Conservation (phyloP, 2,797 vertebrate species). For the Acanthopagrus latus region DNA sequence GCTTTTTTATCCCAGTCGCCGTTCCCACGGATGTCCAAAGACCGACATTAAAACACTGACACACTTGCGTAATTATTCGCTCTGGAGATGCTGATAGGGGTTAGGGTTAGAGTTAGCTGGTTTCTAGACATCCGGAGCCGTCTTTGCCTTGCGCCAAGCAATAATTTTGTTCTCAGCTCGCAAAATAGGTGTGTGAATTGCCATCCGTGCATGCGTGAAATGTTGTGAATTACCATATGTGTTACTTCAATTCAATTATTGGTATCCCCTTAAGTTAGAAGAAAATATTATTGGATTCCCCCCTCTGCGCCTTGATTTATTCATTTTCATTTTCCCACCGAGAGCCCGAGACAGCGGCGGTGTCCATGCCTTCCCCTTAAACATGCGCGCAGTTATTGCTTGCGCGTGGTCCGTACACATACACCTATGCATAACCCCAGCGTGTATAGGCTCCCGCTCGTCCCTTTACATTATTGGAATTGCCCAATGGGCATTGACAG, state of each 20-base stretch:
- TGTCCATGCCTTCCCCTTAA: neutral
- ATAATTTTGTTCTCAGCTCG: conserved; percentile 2
- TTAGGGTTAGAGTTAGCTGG: too few species aligned
- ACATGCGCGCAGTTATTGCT: conserved; percentile 30
- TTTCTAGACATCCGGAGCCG: conserved; percentile 2
- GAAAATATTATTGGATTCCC: conserved; percentile 42
- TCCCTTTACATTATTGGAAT: conserved; percentile 85
- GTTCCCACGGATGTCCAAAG: conserved; percentile 14
- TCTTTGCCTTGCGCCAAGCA: neutral
- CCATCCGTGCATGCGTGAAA: conserved; percentile 18
- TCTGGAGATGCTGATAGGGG: neutral
- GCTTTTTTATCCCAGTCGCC: conserved; percentile 9
- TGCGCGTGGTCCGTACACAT: conserved; percentile 28
- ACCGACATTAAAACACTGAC: conserved; percentile 12
- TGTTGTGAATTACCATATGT: conserved; percentile 25
- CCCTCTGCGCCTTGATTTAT: conserved; percentile 33
- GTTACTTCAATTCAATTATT: conserved; percentile 51
- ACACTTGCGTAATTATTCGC: conserved; percentile 8
- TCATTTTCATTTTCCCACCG: conserved; percentile 36
- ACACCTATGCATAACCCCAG: conserved; percentile 62
- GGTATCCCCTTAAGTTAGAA: conserved; percentile 31
- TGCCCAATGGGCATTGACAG: conserved; percentile 85
- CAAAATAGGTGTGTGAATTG: neutral
- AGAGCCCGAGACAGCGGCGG: neutral
- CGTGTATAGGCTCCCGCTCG: conserved; percentile 49